phyloP scores from a whole-genome alignment of 2,113 vertebrate genomes.

The Vireo altiloquus region DNA sequence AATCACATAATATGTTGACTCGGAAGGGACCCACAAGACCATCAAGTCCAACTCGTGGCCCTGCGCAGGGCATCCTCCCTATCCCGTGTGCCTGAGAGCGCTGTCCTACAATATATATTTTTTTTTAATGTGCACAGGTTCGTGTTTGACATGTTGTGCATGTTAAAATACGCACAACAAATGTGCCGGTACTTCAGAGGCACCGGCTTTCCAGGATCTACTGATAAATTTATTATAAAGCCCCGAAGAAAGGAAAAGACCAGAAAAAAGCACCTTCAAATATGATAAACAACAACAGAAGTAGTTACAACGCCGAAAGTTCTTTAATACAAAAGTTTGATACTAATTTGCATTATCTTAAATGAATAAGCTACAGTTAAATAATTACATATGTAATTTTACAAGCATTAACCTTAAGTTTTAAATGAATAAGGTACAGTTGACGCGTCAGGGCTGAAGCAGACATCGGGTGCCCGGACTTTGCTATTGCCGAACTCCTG shows the following conservation, averaged over 20 bases:
- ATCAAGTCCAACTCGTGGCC: neutral
- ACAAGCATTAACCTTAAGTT: conserved; percentile 56
- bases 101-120: conserved; percentile 2
- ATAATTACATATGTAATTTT: neutral
- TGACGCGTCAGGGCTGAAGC: neutral
- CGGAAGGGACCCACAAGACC: no score
- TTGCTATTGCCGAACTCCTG: conserved; percentile 82
- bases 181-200: neutral
- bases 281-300: neutral
- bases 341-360: conserved; percentile 15
- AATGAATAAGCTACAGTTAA: neutral
- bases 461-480: conserved; percentile 69
- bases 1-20: neutral
- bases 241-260: conserved; percentile 27
- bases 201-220: conserved; percentile 4
- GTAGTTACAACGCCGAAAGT: conserved; percentile 64
- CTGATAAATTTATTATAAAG: conserved; percentile 31
- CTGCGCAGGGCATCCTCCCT: neutral
- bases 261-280: conserved; percentile 59
- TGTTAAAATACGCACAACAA: no score
- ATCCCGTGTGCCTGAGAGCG: neutral
- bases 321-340: conserved; percentile 48
- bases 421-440: conserved; percentile 68
- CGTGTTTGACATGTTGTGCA: no score
- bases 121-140: neutral